Evolutionary conservation across 2,113 vertebrate species (phyloP), one percentile per base, ranked within the genome.

Genomic region (Gasterosteus aculeatus): DNA sequence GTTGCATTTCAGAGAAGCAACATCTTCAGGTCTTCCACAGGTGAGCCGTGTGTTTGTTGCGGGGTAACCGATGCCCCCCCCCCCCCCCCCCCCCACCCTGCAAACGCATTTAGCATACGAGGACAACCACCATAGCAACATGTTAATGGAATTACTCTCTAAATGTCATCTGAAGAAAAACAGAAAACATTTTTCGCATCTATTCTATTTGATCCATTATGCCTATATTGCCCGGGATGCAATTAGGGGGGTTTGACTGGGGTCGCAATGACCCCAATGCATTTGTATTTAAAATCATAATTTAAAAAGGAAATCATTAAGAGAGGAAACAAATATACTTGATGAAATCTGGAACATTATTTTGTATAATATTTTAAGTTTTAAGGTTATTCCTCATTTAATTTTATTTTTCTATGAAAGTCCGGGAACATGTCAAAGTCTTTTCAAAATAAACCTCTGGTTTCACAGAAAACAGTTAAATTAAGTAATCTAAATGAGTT

Each of bases 1-100:
- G 44, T 54, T 54, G n/a, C 35, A 69, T 67, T 63, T 69, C 44
- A 64, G 63, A 35, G 18, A 53, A 38, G 63, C 69, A 80, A 69
- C 64, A 42, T 58, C 8, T 60, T 35, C 38, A 14, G 10, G n/a
- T 49, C 47, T 59, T 62, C 31, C 64, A 58, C 66, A 74, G 47
- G 75, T 77, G 57, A 69, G 18, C 15, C 19, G 19, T 47, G 46
- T 61, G 54, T 47, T 7, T 47, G 46, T 47, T 47, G 7, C 1
- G 18, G 47, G 7, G 46, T 19, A 49, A 18, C 42, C 14, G 12
- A 14, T 44, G 12, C 3, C 3, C 14, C 42, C n/a, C n/a, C n/a
- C n/a, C n/a, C n/a, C n/a, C n/a, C n/a, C n/a, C 22, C 1, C 22
- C 22, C 22, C 4, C 42, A 14, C 14, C 42, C 42, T 44, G 12